Percentiles rank a stretch among this genome's conserved stretches.
phyloP scores from a whole-genome alignment of 2,113 vertebrate species.

The Sylvietta virens region DNA sequence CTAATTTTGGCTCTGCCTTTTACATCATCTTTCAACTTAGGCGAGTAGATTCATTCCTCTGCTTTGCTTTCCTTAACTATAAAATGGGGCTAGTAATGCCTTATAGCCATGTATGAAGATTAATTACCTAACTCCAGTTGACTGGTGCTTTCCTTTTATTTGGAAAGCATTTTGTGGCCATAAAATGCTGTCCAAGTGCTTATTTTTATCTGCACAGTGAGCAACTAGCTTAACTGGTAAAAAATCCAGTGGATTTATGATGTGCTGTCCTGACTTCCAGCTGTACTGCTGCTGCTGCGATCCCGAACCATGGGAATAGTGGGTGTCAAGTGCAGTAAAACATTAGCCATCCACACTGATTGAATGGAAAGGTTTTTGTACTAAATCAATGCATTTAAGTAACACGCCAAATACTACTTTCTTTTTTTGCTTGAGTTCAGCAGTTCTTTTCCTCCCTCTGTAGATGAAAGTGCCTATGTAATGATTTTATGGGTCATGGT shows the following conservation, averaged over 20 bases:
- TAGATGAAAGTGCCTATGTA: slow-evolving; percentile 60
- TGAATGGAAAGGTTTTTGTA: slow-evolving; percentile 61
- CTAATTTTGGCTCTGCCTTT: slow-evolving; percentile 44
- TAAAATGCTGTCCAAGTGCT: slow-evolving; percentile 55
- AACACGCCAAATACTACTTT: slow-evolving; percentile 40
- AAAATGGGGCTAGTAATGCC: slow-evolving; percentile 21
- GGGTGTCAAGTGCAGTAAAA: slow-evolving; percentile 65
- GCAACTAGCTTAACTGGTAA: slow-evolving; percentile 59
- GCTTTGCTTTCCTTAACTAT: slow-evolving; percentile 13
- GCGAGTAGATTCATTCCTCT: slow-evolving; percentile 40
- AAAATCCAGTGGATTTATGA: slow-evolving; percentile 61
- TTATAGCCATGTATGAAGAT: slow-evolving; percentile 37
- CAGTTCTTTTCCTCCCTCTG: slow-evolving; percentile 53
- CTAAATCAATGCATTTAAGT: slow-evolving; percentile 65
- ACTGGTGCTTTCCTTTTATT: slow-evolving; percentile 55
- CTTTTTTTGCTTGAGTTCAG: slow-evolving; percentile 60
- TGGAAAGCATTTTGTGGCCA: slow-evolving; percentile 46
- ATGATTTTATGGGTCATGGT: slow-evolving; percentile 64
- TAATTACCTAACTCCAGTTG: slow-evolving; percentile 50
- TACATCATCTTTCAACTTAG: slow-evolving; percentile 12
- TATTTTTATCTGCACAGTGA: slow-evolving; percentile 54
- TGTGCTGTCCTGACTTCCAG: slow-evolving; percentile 45
- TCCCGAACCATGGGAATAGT: slow-evolving; percentile 42
- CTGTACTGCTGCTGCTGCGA: slow-evolving; percentile 47
- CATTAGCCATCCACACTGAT: slow-evolving; percentile 59